Base-by-base conservation (phyloP, 1,140 invertebrate genomes). In the Sesamia nonagrioides region DNA sequence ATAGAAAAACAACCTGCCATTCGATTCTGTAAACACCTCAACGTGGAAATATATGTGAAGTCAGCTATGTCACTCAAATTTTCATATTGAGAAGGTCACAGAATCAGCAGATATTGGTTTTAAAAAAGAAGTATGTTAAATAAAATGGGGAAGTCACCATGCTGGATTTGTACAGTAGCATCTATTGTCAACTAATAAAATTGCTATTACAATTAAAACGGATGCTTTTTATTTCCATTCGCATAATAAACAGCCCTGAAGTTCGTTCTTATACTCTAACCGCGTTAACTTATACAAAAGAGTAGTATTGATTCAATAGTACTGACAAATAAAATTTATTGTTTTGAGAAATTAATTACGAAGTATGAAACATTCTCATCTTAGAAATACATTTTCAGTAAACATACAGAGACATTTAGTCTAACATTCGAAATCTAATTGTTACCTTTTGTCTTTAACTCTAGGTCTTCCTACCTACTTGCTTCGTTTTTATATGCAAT, bases 131-230 rank as follows among this genome's bases (percentile, higher is more conserved):
- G 27, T 1, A 27, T 27, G 27, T 27, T 27, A 1, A 27, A 2
- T 40, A 40, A n/a, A 52, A 52, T n/a, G n/a, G n/a, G n/a, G 50
- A 21, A 33, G 0, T 58, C 15, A 0, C 3, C 9, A 17, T 27
- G 8, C 42, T 15, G 21, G 54, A 11, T 58, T 11, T 33, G 11
- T 58, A 58, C 21, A 33, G 8, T 7, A 11, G 27, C 33, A 13
- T 33, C 4, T 58, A 33, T 33, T 33, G n/a, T 9, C 8, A 33
- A 66, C 8, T 18, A 42, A 66, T 66, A 21, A 66, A 66, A 66
- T 21, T 66, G 61, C 37, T 42, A 21, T 63, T 63, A 63, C 61
- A 11, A 42, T 17, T 18, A 33, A 60, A 35, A 33, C 54, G 15
- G 45, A 50, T n/a, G 45, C 5, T n/a, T n/a, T 50, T 50, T 15